Evolutionary conservation across 2,797 vertebrate species (phyloP), one percentile per base, ranked within the genome.

Genomic region (Phoeniculus purpureus): DNA sequence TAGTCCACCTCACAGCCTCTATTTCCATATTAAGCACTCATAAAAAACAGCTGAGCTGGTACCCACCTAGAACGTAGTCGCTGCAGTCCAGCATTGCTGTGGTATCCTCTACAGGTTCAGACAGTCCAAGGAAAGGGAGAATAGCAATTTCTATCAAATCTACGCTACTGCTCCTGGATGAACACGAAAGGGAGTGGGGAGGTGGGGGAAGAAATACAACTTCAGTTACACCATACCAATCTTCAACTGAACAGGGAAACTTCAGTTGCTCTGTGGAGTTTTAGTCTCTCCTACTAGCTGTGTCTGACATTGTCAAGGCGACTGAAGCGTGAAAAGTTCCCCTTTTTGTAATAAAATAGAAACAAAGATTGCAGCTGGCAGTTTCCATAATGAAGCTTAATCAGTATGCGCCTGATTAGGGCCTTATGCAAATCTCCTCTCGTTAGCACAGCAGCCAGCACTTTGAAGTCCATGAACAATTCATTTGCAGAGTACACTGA

Each of bases 321-420:
- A 98, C 98, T 98, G 98, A 98, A 98, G 98, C 98, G 97, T 98
- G 98, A 98, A 99, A 99, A 99, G 99, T 98, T 99, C 98, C 98
- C 95, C 97, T 97, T 97, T 97, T 98, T 98, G 98, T 98, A 98
- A 99, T 98, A 98, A 99, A 99, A 99, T 98, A 98, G 98, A 99
- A 99, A 99, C 98, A 98, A 98, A 99, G 98, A 99, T 98, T 99
- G 99, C 99, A 99, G 98, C 98, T 99, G 99, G 98, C 98, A 98
- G 98, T 98, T 98, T 98, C 98, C 98, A 98, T 99, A 99, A 99
- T 99, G 98, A 99, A 99, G 98, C 98, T 98, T 99, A 99, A 99
- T 99, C 99, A 99, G 99, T 99, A 99, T 99, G 98, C 99, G 98
- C 97, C 98, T 99, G 99, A 99, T 99, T 99, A 99, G 99, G 99